Conservation (phyloP, 1,140 invertebrate species). For the Chelonus insularis region DNA sequence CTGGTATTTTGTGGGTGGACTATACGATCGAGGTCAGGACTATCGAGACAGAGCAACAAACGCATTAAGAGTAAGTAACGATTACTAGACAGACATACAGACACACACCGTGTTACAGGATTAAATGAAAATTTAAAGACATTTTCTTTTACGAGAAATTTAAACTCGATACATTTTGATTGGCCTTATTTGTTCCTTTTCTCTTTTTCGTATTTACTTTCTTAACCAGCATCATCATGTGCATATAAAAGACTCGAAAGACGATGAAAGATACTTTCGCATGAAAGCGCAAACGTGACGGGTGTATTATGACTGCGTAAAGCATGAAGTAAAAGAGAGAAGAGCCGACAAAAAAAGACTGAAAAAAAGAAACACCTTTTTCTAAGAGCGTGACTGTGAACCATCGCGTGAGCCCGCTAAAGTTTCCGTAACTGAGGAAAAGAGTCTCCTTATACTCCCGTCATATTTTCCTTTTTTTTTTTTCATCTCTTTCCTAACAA, state of each 20-base stretch:
- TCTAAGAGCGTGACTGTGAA: slow-evolving; percentile 25
- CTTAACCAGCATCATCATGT: not conserved
- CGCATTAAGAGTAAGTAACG: slow-evolving; percentile 28
- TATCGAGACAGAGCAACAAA: slow-evolving; percentile 25
- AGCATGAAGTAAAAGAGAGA: slow-evolving; percentile 16
- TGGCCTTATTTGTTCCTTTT: slow-evolving; percentile 13
- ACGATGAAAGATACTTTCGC: slow-evolving; percentile 18
- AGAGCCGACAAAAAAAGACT: not conserved
- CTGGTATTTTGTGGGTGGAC: slow-evolving; percentile 24
- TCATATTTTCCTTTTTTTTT: too few relatives aligned
- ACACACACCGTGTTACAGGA: not conserved
- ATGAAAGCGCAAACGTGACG: slow-evolving; percentile 28
- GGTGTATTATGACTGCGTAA: slow-evolving; percentile 27
- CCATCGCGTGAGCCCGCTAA: slow-evolving; percentile 8
- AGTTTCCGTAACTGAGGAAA: slow-evolving; percentile 8
- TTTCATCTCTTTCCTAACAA: not conserved
- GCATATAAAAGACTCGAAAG: slow-evolving; percentile 8
- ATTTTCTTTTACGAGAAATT: not conserved
- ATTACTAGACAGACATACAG: slow-evolving; percentile 3
- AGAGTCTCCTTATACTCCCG: not conserved
- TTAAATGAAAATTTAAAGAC: not conserved
- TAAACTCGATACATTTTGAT: slow-evolving; percentile 15
- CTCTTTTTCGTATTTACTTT: not conserved
- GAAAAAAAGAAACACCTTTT: not conserved
- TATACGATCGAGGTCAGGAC: slow-evolving; percentile 18